phyloP scores from a whole-genome alignment of 2,113 vertebrate genomes.

The Microcebus murinus region DNA sequence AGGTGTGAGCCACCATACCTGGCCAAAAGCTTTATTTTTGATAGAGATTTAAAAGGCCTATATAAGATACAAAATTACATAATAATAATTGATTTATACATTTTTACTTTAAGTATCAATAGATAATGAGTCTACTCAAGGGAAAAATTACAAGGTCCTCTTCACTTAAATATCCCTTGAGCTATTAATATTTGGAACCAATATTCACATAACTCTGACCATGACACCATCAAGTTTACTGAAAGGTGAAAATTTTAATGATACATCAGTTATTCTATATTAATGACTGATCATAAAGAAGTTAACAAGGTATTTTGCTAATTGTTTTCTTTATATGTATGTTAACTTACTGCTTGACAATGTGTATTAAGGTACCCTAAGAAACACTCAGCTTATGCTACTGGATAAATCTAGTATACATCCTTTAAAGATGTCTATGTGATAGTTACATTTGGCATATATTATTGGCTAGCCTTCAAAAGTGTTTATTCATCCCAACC shows the following conservation, averaged over 20 bases:
- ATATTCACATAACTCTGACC: neutral
- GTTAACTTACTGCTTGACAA: neutral
- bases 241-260: neutral
- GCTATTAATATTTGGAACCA: neutral
- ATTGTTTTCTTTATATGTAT: neutral
- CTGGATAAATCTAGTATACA: neutral
- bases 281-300: neutral
- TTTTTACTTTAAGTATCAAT: neutral
- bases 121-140: neutral
- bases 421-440: neutral
- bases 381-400: neutral
- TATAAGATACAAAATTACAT: neutral
- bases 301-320: neutral
- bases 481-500: neutral
- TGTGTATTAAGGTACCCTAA: neutral
- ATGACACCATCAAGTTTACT: neutral
- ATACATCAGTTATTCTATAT: neutral
- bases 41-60: neutral
- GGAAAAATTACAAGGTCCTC: neutral
- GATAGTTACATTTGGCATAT: slow-evolving; percentile 22
- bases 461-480: neutral
- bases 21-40: neutral
- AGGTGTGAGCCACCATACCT: too few relatives aligned
- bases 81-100: neutral
- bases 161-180: neutral